These are phyloP conservation scores for Eupleurogrammus muticus DNA, from an alignment of 2,797 vertebrate species.

Conservation along the genomic window DNA sequence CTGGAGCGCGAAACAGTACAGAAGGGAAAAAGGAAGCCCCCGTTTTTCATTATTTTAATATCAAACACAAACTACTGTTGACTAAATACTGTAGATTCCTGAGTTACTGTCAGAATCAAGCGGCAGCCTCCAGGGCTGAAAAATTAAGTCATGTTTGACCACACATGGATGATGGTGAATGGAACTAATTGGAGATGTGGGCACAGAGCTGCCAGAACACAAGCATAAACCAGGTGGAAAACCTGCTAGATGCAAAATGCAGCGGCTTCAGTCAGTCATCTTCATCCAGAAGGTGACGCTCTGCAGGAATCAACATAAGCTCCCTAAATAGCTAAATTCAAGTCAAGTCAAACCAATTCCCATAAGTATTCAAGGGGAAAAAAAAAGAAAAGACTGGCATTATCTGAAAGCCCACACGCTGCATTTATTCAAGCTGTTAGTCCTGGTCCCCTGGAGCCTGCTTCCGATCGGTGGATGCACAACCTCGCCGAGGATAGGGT, in stretches of 20 bases:
- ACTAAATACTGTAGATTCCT: background rate
- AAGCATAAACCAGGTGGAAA: constrained; percentile 2
- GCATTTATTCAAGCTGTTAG: constrained; percentile 65
- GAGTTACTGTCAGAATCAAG: background rate
- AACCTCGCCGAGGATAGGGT: constrained; percentile 50
- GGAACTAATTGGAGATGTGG: background rate
- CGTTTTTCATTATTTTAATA: background rate
- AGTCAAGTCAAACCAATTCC: constrained; percentile 58
- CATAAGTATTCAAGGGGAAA: constrained; percentile 58
- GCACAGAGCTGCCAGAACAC: background rate
- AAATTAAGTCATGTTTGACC: background rate
- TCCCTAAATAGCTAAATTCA: constrained; percentile 51
- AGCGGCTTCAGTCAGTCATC: constrained; percentile 22
- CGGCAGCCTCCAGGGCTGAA: too few species aligned
- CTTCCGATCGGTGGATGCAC: constrained; percentile 53
- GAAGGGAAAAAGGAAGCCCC: background rate
- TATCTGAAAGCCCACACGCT: constrained; percentile 52
- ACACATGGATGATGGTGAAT: background rate
- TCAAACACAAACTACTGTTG: background rate
- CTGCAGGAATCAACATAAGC: constrained; percentile 42
- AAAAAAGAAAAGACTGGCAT: constrained; percentile 55
- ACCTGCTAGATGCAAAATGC: constrained; percentile 1
- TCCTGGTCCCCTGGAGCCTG: constrained; percentile 46
- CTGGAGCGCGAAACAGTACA: constrained; percentile 7
- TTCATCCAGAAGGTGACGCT: constrained; percentile 38